These are phyloP conservation scores for Microctonus aethiopoides DNA, from an alignment of 2,888 invertebrate genomes.

Conservation along the genomic window DNA sequence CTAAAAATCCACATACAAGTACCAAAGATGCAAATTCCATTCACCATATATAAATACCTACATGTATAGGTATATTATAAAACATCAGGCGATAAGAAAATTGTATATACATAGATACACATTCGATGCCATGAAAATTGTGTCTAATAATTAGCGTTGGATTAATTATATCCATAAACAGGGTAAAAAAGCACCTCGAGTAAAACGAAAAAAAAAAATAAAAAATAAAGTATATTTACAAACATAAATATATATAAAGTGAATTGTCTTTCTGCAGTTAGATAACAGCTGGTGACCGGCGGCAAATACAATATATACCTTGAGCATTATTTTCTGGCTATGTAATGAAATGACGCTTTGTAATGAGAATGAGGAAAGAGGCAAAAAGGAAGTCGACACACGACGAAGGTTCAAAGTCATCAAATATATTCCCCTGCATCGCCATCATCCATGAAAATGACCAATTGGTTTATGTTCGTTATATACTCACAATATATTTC, in stretches of 20 bases:
- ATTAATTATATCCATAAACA: background rate
- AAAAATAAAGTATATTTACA: no score
- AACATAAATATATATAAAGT: background rate
- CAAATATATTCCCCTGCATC: background rate
- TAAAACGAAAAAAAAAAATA: no score
- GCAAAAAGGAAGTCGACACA: background rate
- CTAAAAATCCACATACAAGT: constrained; percentile 9
- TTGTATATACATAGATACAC: background rate
- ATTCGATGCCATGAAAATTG: background rate
- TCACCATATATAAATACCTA: no score
- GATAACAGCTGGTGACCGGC: constrained; percentile 29
- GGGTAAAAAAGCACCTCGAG: background rate
- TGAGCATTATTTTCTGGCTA: constrained; percentile 10
- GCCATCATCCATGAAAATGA: constrained; percentile 4
- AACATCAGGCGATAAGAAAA: background rate
- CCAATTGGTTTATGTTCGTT: constrained; percentile 18
- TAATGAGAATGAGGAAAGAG: background rate
- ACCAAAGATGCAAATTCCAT: constrained; percentile 10
- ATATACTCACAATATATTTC: background rate
- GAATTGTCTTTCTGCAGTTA: constrained; percentile 1
- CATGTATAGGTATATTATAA: no score
- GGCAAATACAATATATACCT: background rate
- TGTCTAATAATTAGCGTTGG: background rate
- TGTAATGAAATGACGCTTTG: background rate
- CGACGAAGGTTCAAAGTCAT: background rate